A percentile compares a stretch with the other conserved stretches of the same genome.
phyloP scores from a whole-genome alignment of 23 tunicate species.

The Styela clava region DNA sequence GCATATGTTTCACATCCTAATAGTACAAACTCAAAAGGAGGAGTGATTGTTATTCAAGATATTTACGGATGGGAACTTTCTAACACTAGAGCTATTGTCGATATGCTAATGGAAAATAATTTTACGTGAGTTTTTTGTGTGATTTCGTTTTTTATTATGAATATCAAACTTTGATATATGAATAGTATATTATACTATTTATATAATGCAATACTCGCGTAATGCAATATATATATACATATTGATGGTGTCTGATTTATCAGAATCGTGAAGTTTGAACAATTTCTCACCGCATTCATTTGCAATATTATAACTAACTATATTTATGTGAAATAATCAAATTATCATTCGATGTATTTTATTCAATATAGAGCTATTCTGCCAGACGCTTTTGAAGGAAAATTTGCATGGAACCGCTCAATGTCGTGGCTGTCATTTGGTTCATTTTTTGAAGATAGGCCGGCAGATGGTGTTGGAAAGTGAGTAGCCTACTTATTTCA shows the following conservation, averaged over 20 bases:
- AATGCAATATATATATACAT: too few species aligned
- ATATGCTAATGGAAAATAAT: slow-evolving; percentile 15
- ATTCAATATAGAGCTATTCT: slow-evolving; percentile 8
- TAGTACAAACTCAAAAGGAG: slow-evolving; percentile 5
- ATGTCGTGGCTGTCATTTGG: neutral
- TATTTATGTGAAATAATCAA: too few species aligned
- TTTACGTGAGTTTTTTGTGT: slow-evolving; percentile 10
- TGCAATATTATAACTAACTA: too few species aligned
- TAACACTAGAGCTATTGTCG: slow-evolving; percentile 20
- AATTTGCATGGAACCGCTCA: slow-evolving; percentile 6
- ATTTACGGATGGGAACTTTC: slow-evolving; percentile 14
- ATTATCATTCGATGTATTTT: too few species aligned
- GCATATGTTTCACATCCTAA: slow-evolving; percentile 24
- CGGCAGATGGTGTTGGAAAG: neutral
- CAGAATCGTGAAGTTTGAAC: too few species aligned
- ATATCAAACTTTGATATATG: too few species aligned
- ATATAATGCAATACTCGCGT: too few species aligned
- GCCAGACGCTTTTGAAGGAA: slow-evolving; percentile 9
- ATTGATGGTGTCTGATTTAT: too few species aligned
- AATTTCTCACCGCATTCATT: too few species aligned
- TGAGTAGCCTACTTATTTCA: too few species aligned
- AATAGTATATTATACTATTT: too few species aligned
- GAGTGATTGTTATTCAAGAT: slow-evolving; percentile 12
- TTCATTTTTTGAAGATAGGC: neutral
- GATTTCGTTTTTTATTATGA: too few species aligned